Conservation (phyloP, 37 sponge, comb jelly and placozoan species). For the Oscarella lobularis region DNA sequence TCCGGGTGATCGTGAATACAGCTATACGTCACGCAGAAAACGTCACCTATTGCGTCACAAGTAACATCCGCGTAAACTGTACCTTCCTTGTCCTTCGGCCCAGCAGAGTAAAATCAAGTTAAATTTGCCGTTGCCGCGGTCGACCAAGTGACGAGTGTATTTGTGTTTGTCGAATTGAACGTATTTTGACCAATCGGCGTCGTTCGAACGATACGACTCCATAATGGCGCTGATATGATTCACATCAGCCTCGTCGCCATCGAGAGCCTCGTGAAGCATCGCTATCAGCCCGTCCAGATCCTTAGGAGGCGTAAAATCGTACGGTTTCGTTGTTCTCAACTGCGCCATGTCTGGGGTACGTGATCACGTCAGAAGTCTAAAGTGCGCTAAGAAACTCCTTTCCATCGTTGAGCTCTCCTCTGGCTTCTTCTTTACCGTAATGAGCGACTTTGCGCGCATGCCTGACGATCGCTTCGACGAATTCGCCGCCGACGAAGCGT, state of each 20-base stretch:
- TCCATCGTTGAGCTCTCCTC: too few species aligned
- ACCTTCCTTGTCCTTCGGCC: conserved; percentile 80
- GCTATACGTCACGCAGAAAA: too few species aligned
- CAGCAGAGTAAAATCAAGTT: conserved; percentile 88
- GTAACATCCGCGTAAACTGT: too few species aligned
- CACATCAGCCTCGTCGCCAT: conserved; percentile 26
- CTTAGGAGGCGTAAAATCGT: not conserved
- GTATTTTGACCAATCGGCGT: conserved; percentile 42
- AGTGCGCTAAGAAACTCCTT: too few species aligned
- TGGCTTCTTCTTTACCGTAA: too few species aligned
- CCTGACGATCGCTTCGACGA: too few species aligned
- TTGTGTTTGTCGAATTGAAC: conserved; percentile 60
- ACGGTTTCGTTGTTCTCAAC: not conserved
- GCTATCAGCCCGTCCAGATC: conserved; percentile 30
- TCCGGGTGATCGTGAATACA: conserved; percentile 72
- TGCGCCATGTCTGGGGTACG: too few species aligned
- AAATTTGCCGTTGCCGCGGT: conserved; percentile 67
- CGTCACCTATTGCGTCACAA: too few species aligned
- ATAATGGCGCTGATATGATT: conserved; percentile 46
- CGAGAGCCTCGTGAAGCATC: conserved; percentile 21
- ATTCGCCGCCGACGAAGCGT: not conserved
- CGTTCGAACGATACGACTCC: conserved; percentile 36
- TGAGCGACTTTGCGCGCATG: too few species aligned
- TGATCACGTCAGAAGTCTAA: too few species aligned
- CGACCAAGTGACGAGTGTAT: conserved; percentile 88